Conservation (phyloP, 1,140 invertebrate genomes). For the Mizuhopecten yessoensis region DNA sequence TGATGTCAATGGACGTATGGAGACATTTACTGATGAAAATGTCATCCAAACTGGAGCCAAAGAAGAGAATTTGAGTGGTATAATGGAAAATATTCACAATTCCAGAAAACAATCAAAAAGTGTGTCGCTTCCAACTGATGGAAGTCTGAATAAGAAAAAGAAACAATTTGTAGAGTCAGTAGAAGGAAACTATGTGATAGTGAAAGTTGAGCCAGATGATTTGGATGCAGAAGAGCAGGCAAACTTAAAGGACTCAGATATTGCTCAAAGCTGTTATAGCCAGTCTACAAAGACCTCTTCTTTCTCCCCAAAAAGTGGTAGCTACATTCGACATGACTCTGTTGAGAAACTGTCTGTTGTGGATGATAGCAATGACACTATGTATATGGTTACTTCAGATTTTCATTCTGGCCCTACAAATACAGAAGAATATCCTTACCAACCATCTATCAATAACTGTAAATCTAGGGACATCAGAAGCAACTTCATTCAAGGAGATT, state of each 20-base stretch:
- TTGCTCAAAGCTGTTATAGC: slow-evolving; percentile 1
- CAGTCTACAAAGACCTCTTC: not conserved
- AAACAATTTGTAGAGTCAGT: slow-evolving; percentile 44
- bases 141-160: not conserved
- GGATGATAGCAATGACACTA: slow-evolving; percentile 26
- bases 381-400: slow-evolving; percentile 13
- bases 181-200: slow-evolving; percentile 48
- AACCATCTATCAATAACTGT: not conserved
- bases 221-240: not conserved
- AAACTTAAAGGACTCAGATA: not conserved
- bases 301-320: not conserved
- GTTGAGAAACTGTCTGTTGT: slow-evolving; percentile 5
- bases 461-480: not conserved
- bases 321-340: not conserved
- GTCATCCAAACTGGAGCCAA: slow-evolving; percentile 17
- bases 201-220: slow-evolving; percentile 47
- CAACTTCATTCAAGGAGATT: not conserved
- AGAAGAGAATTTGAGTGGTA: slow-evolving; percentile 19
- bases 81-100: not conserved
- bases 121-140: not conserved
- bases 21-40: slow-evolving; percentile 41
- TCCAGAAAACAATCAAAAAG: not conserved
- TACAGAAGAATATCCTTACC: not conserved
- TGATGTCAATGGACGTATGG: not conserved
- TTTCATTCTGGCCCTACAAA: not conserved